Percentiles rank a stretch among this genome's conserved stretches.
Evolutionary conservation across 1,140 invertebrate genomes (phyloP).

Genomic region (Psix sp.): DNA sequence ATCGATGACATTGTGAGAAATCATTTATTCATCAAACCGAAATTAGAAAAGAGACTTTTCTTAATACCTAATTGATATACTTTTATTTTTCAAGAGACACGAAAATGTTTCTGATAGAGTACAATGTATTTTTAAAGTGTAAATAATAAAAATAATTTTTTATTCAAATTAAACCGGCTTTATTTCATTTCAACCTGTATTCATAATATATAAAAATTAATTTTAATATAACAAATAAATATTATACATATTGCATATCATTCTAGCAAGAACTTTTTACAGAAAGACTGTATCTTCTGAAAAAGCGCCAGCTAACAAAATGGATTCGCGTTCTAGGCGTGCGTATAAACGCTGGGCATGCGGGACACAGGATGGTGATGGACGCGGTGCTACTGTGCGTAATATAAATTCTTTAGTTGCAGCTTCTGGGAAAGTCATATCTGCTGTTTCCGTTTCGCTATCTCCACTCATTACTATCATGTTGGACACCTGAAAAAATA

Average conservation of each 20-base stretch:
- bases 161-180: too few species aligned
- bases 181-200: too few species aligned
- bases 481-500: constrained; percentile 67
- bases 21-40: constrained; percentile 79
- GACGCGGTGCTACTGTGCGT: constrained; percentile 79
- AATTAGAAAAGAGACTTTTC: constrained; percentile 81
- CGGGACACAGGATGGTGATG: constrained; percentile 80
- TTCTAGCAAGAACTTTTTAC: constrained; percentile 65
- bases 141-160: too few species aligned
- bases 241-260: too few species aligned
- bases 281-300: constrained; percentile 84
- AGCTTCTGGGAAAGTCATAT: constrained; percentile 78
- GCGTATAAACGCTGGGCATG: constrained; percentile 83
- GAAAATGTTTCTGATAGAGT: too few species aligned
- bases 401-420: constrained; percentile 83
- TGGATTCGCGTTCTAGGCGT: constrained; percentile 80
- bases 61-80: constrained; percentile 33
- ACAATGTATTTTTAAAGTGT: too few species aligned
- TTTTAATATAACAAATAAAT: too few species aligned
- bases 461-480: constrained; percentile 62
- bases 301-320: constrained; percentile 84
- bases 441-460: constrained; percentile 42
- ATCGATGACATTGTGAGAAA: constrained; percentile 83
- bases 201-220: too few species aligned
- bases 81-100: too few species aligned